Evolutionary conservation across 2,888 invertebrate species (phyloP), one percentile per base, ranked within the genome.

Genomic region (Syritta pipiens): DNA sequence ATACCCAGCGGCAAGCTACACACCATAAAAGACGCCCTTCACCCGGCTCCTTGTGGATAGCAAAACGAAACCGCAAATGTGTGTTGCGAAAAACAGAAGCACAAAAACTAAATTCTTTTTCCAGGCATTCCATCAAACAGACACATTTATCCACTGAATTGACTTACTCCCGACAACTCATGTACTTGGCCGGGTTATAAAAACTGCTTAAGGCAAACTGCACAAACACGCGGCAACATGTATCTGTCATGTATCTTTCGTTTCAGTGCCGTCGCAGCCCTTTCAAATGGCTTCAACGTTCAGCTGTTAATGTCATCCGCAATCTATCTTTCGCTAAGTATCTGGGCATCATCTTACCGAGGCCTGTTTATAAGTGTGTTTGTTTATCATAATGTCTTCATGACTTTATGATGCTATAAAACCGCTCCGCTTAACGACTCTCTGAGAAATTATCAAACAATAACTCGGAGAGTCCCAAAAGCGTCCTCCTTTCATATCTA

Each of bases 361-460:
- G 10, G 10, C 44, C 44, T 6, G n/a, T 12, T 28, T 28, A 37
- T 19, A 40, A 30, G 9, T 30, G 3, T 49, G 17, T 2, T 24
- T 17, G 44, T 44, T 46, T 37, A 17, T 49, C 69, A 59, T 42
- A 77, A 65, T 76, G 63, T 49, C 69, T 51, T 59, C 59, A 76
- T 53, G 71, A 51, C 59, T 77, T 71, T 65, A 77, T 71, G 44
- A 46, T 24, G 59, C 71, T 40, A 71, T 77, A 71, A 77, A 77
- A 71, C 59, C 40, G 59, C 44, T 53, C n/a, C n/a, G n/a, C 65
- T 65, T 77, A 77, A 71, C 77, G 77, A 77, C 77, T 77, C 71
- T 71, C 20, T n/a, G 53, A 65, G 77, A 77, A 77, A 77, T 77
- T 71, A 77, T 77, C 77, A 77, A 77, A 77, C 71, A 77, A 77